Conservation (phyloP, 2,888 invertebrate species). For the Dasysyrphus tricinctus region DNA sequence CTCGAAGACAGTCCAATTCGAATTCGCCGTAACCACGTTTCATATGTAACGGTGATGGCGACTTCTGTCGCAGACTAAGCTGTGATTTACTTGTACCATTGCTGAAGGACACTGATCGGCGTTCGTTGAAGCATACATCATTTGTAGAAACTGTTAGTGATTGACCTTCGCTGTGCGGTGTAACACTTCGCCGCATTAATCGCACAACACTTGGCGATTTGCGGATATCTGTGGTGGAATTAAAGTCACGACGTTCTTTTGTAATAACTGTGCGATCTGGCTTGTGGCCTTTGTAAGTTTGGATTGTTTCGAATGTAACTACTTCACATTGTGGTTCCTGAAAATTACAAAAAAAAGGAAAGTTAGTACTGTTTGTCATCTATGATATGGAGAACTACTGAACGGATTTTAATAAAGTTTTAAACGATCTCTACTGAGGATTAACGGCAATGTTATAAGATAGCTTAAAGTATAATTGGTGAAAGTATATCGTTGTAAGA, state of each 20-base stretch:
- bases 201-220: slow-evolving; percentile 78
- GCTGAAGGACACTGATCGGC: slow-evolving; percentile 75
- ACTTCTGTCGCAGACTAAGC: slow-evolving; percentile 77
- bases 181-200: slow-evolving; percentile 76
- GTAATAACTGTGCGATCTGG: slow-evolving; percentile 87
- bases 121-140: slow-evolving; percentile 76
- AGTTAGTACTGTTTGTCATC: neutral
- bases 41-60: slow-evolving; percentile 81
- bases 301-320: slow-evolving; percentile 87
- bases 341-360: slow-evolving; percentile 65
- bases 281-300: slow-evolving; percentile 87
- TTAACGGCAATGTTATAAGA: neutral
- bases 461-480: neutral
- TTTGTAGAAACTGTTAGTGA: slow-evolving; percentile 76
- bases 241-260: slow-evolving; percentile 85
- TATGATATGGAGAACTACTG: neutral
- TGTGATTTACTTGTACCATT: slow-evolving; percentile 77
- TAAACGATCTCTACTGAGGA: neutral
- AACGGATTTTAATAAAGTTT: neutral
- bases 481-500: neutral
- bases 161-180: slow-evolving; percentile 76
- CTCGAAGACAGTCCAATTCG: slow-evolving; percentile 88
- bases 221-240: slow-evolving; percentile 76
- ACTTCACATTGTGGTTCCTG: slow-evolving; percentile 87
- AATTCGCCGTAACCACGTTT: slow-evolving; percentile 84